Base-by-base conservation (phyloP, 2,113 vertebrate species). In the Apodemus sylvaticus region DNA sequence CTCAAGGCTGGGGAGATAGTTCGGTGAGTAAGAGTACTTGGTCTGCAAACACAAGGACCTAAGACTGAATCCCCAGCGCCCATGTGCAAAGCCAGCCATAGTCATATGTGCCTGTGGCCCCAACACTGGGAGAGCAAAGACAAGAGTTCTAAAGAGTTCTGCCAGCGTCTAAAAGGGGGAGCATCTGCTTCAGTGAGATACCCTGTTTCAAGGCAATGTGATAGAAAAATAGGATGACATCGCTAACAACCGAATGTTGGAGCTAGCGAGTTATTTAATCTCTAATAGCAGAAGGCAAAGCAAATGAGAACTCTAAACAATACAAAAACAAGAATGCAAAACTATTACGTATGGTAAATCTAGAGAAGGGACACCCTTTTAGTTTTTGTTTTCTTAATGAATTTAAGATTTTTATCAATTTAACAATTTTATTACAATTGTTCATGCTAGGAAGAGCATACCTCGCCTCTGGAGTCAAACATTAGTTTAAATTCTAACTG, bases 361-460 rank as follows among this genome's bases (percentile, higher is more conserved):
- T 60, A 24, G 26, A 24, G 29, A 71, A 76, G n/a, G 16, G 81
- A 73, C 93, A 83, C 45, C 24, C 58, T 88, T 70, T 95, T 55
- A 78, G 70, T 26, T 68, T 36, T 31, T 66, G 86, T 91, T 51
- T 92, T 48, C 29, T 85, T 62, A 93, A 24, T 70, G 73, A 89
- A 95, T 45, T 58, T n/a, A n/a, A n/a, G n/a, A n/a, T n/a, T n/a
- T n/a, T n/a, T n/a, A n/a, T n/a, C 24, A 78, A 92, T 53, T 96
- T 92, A 90, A 92, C 51, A 85, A 86, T 48, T 78, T 87, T 20
- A 90, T 82, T 96, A 87, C 92, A 82, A 86, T n/a, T 79, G 93
- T n/a, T 93, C 62, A 71, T 73, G 77, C 48, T 77, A 51, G 53
- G 93, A 95, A 95, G 93, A 26, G 13, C 34, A 86, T 26, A 66